A percentile compares a stretch with the other conserved stretches of the same genome.
Evolutionary conservation across 2,888 invertebrate genomes (phyloP).

Genomic region (Chymomyza amoena): DNA sequence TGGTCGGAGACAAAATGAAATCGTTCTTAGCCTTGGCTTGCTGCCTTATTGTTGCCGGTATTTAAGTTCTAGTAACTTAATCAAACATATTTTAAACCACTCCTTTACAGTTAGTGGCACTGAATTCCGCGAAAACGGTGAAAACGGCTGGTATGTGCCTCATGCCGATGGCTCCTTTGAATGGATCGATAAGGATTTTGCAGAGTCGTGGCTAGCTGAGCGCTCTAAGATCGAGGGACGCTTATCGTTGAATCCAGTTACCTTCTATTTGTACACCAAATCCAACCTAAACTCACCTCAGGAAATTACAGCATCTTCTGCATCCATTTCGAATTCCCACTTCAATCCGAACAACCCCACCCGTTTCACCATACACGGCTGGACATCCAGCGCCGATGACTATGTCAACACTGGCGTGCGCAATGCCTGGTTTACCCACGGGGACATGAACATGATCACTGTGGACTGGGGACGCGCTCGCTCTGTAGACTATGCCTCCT

Average conservation of each 20-base stretch:
- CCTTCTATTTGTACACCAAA: constrained; percentile 67
- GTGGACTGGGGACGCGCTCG: constrained; percentile 82
- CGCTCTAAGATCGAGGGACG: constrained; percentile 35
- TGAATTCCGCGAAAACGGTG: constrained; percentile 56
- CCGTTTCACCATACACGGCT: constrained; percentile 79
- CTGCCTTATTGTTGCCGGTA: constrained; percentile 79
- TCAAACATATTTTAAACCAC: neutral
- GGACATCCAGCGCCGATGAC: constrained; percentile 79
- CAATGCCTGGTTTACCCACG: constrained; percentile 80
- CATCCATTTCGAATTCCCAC: constrained; percentile 39
- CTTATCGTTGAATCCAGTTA: constrained; percentile 51
- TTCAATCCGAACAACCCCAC: constrained; percentile 63
- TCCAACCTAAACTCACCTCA: constrained; percentile 50
- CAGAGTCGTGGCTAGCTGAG: constrained; percentile 55
- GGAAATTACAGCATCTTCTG: constrained; percentile 46
- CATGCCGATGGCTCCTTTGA: constrained; percentile 59
- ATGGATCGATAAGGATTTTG: constrained; percentile 56
- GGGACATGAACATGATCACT: constrained; percentile 82
- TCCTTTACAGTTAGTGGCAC: constrained; percentile 48
- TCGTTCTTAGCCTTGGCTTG: constrained; percentile 81
- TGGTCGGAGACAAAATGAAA: constrained; percentile 80
- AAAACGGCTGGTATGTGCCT: constrained; percentile 64
- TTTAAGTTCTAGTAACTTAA: neutral
- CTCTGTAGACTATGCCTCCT: constrained; percentile 81
- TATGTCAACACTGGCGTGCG: constrained; percentile 64